Evolutionary conservation across 2,113 vertebrate species (phyloP).

Genomic region (Petromus typicus): DNA sequence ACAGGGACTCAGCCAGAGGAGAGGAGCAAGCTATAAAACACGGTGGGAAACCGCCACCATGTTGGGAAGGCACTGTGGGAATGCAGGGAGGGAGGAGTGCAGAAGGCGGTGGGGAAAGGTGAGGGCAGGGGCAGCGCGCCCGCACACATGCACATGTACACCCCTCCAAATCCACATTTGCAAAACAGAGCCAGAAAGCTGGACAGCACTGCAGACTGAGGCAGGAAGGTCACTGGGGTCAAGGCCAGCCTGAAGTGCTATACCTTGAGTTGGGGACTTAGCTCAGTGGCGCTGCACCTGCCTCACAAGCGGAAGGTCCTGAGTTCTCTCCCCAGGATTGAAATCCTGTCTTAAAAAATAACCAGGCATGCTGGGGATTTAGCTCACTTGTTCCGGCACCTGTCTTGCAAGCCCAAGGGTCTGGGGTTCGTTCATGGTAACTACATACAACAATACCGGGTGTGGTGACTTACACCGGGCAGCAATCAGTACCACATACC

Average conservation of each 20-base stretch:
- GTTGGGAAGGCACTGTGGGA: slow-evolving; percentile 22
- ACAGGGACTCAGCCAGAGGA: not conserved
- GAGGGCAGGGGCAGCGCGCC: not conserved
- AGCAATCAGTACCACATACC: no score
- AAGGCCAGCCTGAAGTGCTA: not conserved
- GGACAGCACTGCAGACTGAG: not conserved
- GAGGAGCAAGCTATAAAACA: slow-evolving; percentile 17
- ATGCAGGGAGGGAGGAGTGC: not conserved
- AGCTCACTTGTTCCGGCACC: no score
- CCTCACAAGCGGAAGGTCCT: no score
- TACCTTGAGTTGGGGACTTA: not conserved
- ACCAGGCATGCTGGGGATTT: no score
- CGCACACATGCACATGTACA: not conserved
- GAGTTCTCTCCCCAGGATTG: no score
- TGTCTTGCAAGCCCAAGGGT: no score
- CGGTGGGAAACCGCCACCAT: not conserved
- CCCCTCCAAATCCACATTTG: not conserved
- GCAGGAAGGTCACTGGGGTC: not conserved
- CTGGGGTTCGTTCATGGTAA: no score
- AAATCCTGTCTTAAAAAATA: not conserved
- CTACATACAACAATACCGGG: no score
- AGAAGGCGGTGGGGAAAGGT: not conserved
- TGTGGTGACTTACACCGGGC: no score
- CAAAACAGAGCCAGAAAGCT: not conserved
- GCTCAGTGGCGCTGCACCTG: no score